Evolutionary conservation across 2,888 invertebrate genomes (phyloP).

Genomic region (Nudaria mundana): DNA sequence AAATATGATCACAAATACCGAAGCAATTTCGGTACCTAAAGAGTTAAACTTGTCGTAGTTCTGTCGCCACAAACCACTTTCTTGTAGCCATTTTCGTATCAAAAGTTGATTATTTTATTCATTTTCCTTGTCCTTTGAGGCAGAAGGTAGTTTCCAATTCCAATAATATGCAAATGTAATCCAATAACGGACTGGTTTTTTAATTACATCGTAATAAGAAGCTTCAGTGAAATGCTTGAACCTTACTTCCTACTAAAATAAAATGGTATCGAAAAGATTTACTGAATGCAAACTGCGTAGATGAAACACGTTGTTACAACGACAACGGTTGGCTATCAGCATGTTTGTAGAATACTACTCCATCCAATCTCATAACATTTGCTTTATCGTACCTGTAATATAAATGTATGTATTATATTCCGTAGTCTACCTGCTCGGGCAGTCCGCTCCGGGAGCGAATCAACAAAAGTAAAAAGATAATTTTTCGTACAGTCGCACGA

Average conservation of each 20-base stretch:
- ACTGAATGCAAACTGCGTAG: neutral
- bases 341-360: too few species aligned
- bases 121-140: slow-evolving; percentile 14
- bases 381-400: slow-evolving; percentile 40
- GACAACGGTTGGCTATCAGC: too few species aligned
- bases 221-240: too few species aligned
- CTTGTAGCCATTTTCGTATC: neutral
- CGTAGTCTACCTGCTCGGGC: slow-evolving; percentile 68
- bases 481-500: slow-evolving; percentile 68
- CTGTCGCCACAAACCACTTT: neutral
- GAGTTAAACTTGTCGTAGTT: too few species aligned
- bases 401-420: slow-evolving; percentile 58
- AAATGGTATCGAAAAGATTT: neutral
- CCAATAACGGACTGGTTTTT: slow-evolving; percentile 22
- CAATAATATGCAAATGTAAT: slow-evolving; percentile 33
- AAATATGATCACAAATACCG: neutral
- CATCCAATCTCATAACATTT: too few species aligned
- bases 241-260: too few species aligned
- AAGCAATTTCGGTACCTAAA: neutral
- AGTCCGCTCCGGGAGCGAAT: slow-evolving; percentile 59
- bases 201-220: slow-evolving; percentile 23
- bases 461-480: slow-evolving; percentile 75
- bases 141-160: slow-evolving; percentile 25
- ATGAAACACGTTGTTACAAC: neutral
- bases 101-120: slow-evolving; percentile 10